Conservation (phyloP, 2,113 vertebrate genomes). For the Lophura nycthemera region DNA sequence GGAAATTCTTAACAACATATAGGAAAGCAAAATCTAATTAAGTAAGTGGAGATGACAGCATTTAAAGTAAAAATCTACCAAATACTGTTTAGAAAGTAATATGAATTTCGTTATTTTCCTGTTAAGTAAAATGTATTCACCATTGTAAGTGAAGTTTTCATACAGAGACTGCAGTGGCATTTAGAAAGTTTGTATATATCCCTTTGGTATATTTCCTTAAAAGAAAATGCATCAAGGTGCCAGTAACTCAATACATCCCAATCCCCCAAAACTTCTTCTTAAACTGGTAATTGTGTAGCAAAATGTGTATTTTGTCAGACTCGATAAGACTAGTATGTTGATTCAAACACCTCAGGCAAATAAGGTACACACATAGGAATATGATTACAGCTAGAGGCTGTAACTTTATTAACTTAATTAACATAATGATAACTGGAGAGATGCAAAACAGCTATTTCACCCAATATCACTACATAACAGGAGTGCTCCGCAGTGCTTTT, state of each 20-base stretch:
- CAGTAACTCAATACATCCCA: background rate
- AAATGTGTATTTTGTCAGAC: background rate
- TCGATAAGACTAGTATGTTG: slow-evolving; percentile 9
- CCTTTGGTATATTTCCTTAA: background rate
- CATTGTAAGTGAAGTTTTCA: background rate
- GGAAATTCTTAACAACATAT: background rate
- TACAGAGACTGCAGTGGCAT: background rate
- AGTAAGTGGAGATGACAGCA: background rate
- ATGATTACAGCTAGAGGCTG: slow-evolving; percentile 1
- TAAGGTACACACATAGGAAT: slow-evolving; percentile 4
- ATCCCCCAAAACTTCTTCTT: background rate
- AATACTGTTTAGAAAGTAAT: background rate
- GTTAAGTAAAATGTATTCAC: background rate
- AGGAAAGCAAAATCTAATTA: background rate
- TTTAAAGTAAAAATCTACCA: background rate
- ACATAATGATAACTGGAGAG: slow-evolving; percentile 36
- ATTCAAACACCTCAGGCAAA: slow-evolving; percentile 25
- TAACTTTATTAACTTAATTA: slow-evolving; percentile 62
- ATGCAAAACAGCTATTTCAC: slow-evolving; percentile 35
- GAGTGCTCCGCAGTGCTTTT: slow-evolving; percentile 13
- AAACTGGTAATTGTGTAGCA: background rate
- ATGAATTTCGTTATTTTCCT: background rate
- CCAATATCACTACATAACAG: slow-evolving; percentile 13
- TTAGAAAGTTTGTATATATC: background rate
- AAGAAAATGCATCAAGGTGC: background rate